Conservation (phyloP, 2,797 vertebrate genomes). For the Mus minutoides region DNA sequence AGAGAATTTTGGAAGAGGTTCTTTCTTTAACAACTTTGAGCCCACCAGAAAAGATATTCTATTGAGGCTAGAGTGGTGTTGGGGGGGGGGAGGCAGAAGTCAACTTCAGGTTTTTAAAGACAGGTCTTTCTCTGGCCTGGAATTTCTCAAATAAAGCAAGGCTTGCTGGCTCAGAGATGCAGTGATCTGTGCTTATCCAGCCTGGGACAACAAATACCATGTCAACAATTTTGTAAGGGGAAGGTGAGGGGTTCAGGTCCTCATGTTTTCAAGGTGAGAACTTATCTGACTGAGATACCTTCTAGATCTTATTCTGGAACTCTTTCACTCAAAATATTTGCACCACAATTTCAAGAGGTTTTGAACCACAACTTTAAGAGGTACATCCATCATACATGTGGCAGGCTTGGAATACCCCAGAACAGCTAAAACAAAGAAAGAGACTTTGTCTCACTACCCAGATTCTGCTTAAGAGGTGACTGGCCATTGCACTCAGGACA, state of each 20-base stretch:
- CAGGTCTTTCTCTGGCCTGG: neutral
- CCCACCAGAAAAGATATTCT: neutral
- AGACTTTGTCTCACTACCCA: neutral
- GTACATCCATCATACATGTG: no score
- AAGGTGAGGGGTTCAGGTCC: neutral
- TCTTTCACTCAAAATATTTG: neutral
- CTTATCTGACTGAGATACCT: neutral
- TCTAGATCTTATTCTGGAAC: neutral
- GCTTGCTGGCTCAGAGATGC: neutral
- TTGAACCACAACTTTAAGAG: neutral
- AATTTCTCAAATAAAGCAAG: neutral
- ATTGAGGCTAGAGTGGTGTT: neutral
- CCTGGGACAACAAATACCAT: neutral
- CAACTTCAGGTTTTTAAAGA: neutral
- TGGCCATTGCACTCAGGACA: neutral
- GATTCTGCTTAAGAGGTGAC: rapidly evolving
- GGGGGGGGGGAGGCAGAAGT: neutral
- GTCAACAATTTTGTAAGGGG: neutral
- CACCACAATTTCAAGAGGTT: neutral
- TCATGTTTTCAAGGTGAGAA: neutral
- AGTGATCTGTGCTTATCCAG: neutral
- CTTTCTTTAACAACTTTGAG: neutral
- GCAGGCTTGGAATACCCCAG: neutral
- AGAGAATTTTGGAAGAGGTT: neutral
- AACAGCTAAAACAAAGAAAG: no score